These are phyloP conservation scores for Ceyx erithaca DNA, from an alignment of 2,797 vertebrate species.

Conservation along the genomic window DNA sequence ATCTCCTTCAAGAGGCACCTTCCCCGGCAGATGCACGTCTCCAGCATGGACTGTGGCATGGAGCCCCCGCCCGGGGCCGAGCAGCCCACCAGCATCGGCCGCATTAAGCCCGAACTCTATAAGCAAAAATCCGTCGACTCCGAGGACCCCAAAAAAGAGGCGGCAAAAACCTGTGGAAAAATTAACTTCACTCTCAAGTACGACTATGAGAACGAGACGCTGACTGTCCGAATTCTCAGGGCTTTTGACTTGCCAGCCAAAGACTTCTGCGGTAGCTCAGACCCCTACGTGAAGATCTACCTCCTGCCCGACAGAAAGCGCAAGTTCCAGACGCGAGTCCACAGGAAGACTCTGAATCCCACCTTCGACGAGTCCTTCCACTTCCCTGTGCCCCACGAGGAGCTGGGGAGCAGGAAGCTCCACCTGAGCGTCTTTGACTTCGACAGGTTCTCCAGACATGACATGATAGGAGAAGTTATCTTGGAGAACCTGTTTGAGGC, in stretches of 20 bases:
- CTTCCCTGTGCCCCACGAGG: conserved; percentile 94
- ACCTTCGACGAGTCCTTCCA: conserved; percentile 94
- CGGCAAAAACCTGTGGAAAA: conserved; percentile 91
- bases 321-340: conserved; percentile 97
- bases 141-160: conserved; percentile 88
- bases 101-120: conserved; percentile 97
- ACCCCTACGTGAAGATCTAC: conserved; percentile 98
- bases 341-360: conserved; percentile 97
- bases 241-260: conserved; percentile 96
- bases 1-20: conserved; percentile 97
- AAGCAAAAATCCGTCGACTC: conserved; percentile 90
- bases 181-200: conserved; percentile 97
- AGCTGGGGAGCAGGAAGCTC: conserved; percentile 90
- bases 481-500: conserved; percentile 95
- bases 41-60: conserved; percentile 91
- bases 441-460: conserved; percentile 95
- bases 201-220: conserved; percentile 92
- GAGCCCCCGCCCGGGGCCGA: conserved; percentile 86
- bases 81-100: conserved; percentile 93
- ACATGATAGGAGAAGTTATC: conserved; percentile 98
- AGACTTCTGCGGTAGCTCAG: conserved; percentile 96
- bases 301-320: conserved; percentile 95
- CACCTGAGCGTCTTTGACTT: conserved; percentile 98
- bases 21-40: conserved; percentile 94
- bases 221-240: conserved; percentile 91